Conservation (phyloP, 1,140 invertebrate species). For the Arion vulgaris region DNA sequence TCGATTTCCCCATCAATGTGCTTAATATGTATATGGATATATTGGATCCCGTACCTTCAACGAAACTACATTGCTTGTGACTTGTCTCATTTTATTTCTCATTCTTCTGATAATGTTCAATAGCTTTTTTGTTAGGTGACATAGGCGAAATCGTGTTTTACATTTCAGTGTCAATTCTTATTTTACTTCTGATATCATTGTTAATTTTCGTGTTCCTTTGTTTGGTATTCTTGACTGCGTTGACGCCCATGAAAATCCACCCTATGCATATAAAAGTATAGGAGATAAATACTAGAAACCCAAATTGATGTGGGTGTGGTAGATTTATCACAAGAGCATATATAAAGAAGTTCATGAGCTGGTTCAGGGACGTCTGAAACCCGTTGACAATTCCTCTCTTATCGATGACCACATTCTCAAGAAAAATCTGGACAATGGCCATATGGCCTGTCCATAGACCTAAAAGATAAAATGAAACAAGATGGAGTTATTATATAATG, state of each 20-base stretch:
- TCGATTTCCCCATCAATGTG: too few relatives aligned
- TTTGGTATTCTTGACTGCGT: not conserved
- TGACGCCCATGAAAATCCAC: constrained; percentile 18
- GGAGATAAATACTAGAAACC: constrained; percentile 52
- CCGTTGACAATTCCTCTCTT: constrained; percentile 76
- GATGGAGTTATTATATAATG: too few relatives aligned
- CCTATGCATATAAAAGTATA: constrained; percentile 49
- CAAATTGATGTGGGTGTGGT: constrained; percentile 49
- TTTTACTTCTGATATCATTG: too few relatives aligned
- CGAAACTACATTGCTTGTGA: too few relatives aligned
- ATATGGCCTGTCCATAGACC: constrained; percentile 77
- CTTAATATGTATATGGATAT: too few relatives aligned
- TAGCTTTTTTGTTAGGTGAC: too few relatives aligned
- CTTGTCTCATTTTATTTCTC: too few relatives aligned
- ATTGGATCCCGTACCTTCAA: too few relatives aligned
- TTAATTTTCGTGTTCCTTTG: too few relatives aligned
- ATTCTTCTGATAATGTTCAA: too few relatives aligned
- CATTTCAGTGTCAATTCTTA: too few relatives aligned
- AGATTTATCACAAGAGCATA: constrained; percentile 73
- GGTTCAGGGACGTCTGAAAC: constrained; percentile 76
- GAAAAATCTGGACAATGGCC: constrained; percentile 76
- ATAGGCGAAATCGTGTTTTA: too few relatives aligned
- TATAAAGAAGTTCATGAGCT: constrained; percentile 75
- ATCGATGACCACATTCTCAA: constrained; percentile 74
- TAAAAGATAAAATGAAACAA: constrained; percentile 18